Conservation (phyloP, 2,797 vertebrate species). For the Benthosema pterotum region DNA sequence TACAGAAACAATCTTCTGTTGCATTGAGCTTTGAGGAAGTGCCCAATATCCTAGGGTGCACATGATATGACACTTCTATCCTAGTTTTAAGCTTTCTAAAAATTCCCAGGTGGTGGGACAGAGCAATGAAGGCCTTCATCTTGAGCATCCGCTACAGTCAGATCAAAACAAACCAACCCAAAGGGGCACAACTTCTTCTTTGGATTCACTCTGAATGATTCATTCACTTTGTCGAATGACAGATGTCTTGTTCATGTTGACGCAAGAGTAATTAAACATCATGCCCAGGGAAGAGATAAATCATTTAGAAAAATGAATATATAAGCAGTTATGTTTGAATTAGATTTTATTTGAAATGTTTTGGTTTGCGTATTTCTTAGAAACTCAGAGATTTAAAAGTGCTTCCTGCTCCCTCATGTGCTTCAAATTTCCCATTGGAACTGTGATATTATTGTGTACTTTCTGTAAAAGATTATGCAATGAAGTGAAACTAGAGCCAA, state of each 20-base stretch:
- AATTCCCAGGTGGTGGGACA: neutral
- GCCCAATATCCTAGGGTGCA: neutral
- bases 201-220: conserved; percentile 3
- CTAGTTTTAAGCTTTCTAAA: neutral
- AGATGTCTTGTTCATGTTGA: conserved; percentile 2
- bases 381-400: neutral
- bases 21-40: neutral
- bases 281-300: too few relatives aligned
- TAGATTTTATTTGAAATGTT: too few relatives aligned
- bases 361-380: neutral
- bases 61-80: neutral
- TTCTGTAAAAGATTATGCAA: conserved; percentile 11
- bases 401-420: conserved; percentile 11
- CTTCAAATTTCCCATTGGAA: conserved; percentile 1
- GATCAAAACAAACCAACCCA: neutral
- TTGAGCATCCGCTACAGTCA: neutral
- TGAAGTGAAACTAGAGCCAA: too few relatives aligned
- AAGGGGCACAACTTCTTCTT: neutral
- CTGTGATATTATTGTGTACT: conserved; percentile 27
- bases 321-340: too few relatives aligned
- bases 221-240: conserved; percentile 2
- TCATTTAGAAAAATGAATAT: too few relatives aligned
- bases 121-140: neutral
- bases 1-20: neutral
- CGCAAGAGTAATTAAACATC: conserved; percentile 11